Evolutionary conservation across 2,888 invertebrate species (phyloP), one percentile per base, ranked within the genome.

Genomic region (Acleris laterana): DNA sequence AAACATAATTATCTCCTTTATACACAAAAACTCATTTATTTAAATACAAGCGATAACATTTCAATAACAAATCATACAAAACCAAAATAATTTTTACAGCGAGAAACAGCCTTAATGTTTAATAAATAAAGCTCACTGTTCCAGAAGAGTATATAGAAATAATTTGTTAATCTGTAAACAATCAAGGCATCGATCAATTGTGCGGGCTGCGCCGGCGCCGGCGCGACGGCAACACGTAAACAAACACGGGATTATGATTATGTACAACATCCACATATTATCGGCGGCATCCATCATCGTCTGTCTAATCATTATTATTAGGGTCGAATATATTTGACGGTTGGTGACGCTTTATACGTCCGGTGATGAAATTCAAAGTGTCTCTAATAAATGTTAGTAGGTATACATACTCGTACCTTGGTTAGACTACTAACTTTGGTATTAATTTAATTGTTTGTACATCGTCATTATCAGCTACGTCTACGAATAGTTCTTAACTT

Each of bases 221-320:
- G 61, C 38, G 68, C 77, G 84, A 84, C 84, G 71, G 70, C 68
- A 66, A 68, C 68, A 68, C 75, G 76, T 81, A 84, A 85, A 85
- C 87, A 88, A 85, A 88, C 84, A 87, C 69, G 60, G 79, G 79
- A 83, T 85, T 83, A 85, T 76, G 78, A 80, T 81, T 78, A 83
- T 78, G 78, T 78, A 73, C 28, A 50, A 74, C 73, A 75, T 79
- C 79, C 76, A 74, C 77, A 74, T 58, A 77, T 78, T 83, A 85
- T 82, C 79, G 74, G 71, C 52, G 66, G 75, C 76, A 88, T 88
- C 85, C 75, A 86, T 88, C 87, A 86, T 76, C 57, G 48, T 28
- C 52, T 32, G 20, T 48, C 28, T 48, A 61, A 57, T 62, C 56
- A 58, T 65, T 55, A 51, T 62, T 66, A 32, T 57, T 51, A 20